Evolutionary conservation across 2,888 invertebrate genomes (phyloP).

Genomic region (Ptilodon capucinus): DNA sequence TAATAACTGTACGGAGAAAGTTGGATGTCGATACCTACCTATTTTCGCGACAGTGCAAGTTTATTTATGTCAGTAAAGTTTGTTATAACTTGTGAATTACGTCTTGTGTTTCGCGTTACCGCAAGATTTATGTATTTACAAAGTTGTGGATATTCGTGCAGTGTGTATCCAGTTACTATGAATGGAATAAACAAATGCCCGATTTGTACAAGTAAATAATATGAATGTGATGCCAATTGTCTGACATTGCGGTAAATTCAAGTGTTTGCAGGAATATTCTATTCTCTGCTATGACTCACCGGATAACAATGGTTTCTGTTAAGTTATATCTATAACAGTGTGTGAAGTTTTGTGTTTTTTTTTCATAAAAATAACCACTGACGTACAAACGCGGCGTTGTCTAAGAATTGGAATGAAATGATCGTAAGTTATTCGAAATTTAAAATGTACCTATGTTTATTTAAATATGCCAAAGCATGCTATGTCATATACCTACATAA

Average conservation of each 20-base stretch:
- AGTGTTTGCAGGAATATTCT: constrained; percentile 35
- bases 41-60: too few relatives aligned
- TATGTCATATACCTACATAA: background rate
- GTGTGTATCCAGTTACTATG: constrained; percentile 16
- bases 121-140: constrained; percentile 7
- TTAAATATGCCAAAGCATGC: too few relatives aligned
- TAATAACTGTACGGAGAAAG: background rate
- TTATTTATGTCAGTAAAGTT: constrained; percentile 29
- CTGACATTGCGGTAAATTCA: constrained; percentile 55
- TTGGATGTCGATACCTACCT: constrained; percentile 7
- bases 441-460: background rate
- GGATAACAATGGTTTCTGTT: constrained; percentile 41
- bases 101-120: constrained; percentile 24
- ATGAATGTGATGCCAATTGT: constrained; percentile 22
- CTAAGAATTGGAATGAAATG: too few relatives aligned
- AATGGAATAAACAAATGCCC: constrained; percentile 7
- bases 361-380: too few relatives aligned
- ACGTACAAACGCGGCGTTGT: too few relatives aligned
- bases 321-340: background rate
- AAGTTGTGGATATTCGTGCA: constrained; percentile 8
- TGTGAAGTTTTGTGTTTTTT: too few relatives aligned
- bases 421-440: too few relatives aligned
- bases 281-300: constrained; percentile 49
- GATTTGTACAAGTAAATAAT: constrained; percentile 1
- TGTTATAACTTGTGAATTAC: constrained; percentile 32